Conservation (phyloP, 2,113 vertebrate genomes). For the Holacanthus passer region DNA sequence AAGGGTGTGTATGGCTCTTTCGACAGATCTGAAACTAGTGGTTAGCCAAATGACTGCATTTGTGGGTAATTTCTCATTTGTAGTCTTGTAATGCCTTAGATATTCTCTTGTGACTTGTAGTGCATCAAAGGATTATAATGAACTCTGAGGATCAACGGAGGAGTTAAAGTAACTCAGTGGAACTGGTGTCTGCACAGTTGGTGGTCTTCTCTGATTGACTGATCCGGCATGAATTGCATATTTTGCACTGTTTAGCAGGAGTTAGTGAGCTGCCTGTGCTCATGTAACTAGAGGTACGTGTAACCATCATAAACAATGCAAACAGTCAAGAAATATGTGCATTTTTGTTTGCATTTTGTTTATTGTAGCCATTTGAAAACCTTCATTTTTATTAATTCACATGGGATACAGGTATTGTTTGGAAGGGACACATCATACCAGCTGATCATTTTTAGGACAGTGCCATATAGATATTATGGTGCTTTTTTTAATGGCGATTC, state of each 20-base stretch:
- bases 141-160: slow-evolving; percentile 10
- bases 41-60: slow-evolving; percentile 29
- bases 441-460: neutral
- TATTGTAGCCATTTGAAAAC: neutral
- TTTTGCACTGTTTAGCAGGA: neutral
- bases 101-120: slow-evolving; percentile 29
- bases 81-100: slow-evolving; percentile 35
- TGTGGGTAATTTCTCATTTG: slow-evolving; percentile 41
- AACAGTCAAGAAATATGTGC: neutral
- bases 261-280: neutral
- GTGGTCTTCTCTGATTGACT: neutral
- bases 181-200: slow-evolving; percentile 17
- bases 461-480: neutral
- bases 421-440: neutral
- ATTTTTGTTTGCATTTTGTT: neutral
- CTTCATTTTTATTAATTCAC: neutral
- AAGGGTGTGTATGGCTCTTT: slow-evolving; percentile 59
- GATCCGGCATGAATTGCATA: neutral
- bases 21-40: slow-evolving; percentile 67
- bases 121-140: slow-evolving; percentile 42
- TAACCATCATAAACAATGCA: neutral
- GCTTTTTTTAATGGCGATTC: slow-evolving; percentile 17
- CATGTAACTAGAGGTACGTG: neutral
- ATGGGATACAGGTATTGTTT: neutral
- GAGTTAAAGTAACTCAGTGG: slow-evolving; percentile 4